Conservation (phyloP, 2,113 vertebrate genomes). For the Dolichotis patagonum region DNA sequence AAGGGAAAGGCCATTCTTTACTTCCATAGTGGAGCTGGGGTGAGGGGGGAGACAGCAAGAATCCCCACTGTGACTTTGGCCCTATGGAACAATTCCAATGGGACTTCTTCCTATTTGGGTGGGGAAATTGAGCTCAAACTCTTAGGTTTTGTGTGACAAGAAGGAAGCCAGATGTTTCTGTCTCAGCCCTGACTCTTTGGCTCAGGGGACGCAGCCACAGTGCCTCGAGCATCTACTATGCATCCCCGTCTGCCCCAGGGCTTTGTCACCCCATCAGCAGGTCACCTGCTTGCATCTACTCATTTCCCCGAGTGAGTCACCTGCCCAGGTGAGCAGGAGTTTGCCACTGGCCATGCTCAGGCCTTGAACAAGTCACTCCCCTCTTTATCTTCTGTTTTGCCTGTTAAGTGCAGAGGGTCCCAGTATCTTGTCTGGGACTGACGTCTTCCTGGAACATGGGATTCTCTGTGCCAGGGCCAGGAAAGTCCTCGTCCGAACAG, state of each 20-base stretch:
- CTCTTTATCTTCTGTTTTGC: background rate
- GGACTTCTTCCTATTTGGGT: background rate
- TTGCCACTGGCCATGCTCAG: too few species aligned
- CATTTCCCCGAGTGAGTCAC: background rate
- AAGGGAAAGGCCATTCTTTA: background rate
- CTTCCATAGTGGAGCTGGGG: background rate
- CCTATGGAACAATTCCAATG: rapidly evolving
- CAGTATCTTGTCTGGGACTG: background rate
- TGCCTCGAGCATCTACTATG: background rate
- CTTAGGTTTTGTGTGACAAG: background rate
- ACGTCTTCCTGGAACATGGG: background rate
- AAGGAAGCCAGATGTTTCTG: background rate
- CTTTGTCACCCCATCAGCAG: rapidly evolving
- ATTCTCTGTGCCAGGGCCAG: background rate
- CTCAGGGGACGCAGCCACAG: rapidly evolving
- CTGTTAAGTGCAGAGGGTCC: background rate
- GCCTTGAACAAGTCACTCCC: background rate
- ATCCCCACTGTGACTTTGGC: background rate
- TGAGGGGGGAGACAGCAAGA: background rate
- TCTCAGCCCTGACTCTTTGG: background rate
- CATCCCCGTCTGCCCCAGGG: rapidly evolving
- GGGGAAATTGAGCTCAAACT: background rate
- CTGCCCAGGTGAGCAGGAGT: background rate
- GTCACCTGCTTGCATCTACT: background rate
- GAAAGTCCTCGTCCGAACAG: background rate